Conservation (phyloP, 1,140 invertebrate species). For the Drosophila ananassae region DNA sequence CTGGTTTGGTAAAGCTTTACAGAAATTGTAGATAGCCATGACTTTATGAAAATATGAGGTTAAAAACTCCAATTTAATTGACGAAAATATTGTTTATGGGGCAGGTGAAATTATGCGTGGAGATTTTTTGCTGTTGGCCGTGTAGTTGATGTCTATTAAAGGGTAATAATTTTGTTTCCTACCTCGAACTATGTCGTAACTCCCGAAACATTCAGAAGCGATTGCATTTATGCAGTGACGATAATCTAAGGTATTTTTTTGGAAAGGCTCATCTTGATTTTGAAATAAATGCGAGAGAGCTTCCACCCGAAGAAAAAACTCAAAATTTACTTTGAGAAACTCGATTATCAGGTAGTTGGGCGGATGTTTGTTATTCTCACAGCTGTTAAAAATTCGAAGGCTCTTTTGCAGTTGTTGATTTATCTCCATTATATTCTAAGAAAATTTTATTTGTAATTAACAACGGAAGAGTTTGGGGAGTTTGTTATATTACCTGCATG, state of each 20-base stretch:
- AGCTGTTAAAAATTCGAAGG: slow-evolving; percentile 28
- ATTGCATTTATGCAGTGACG: slow-evolving; percentile 84
- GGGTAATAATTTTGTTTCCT: not conserved
- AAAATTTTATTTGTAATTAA: not conserved
- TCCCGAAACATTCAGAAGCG: slow-evolving; percentile 84
- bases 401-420: slow-evolving; percentile 56
- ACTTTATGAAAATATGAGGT: no score
- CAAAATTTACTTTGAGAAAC: slow-evolving; percentile 93
- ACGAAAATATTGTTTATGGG: no score
- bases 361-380: slow-evolving; percentile 4
- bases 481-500: slow-evolving; percentile 38
- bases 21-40: no score
- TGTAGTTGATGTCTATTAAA: no score
- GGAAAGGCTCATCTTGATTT: slow-evolving; percentile 85
- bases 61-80: no score
- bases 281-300: slow-evolving; percentile 95
- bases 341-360: slow-evolving; percentile 66
- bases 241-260: slow-evolving; percentile 77
- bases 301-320: slow-evolving; percentile 95
- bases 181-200: slow-evolving; percentile 67
- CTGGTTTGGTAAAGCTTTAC: no score
- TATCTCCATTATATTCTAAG: slow-evolving; percentile 52
- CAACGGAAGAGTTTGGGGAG: fast-evolving
- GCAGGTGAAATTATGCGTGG: no score
- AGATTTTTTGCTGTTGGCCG: no score